Base-by-base conservation (phyloP, 37 sponge, comb jelly and placozoan species). In the Halichondria panicea region DNA sequence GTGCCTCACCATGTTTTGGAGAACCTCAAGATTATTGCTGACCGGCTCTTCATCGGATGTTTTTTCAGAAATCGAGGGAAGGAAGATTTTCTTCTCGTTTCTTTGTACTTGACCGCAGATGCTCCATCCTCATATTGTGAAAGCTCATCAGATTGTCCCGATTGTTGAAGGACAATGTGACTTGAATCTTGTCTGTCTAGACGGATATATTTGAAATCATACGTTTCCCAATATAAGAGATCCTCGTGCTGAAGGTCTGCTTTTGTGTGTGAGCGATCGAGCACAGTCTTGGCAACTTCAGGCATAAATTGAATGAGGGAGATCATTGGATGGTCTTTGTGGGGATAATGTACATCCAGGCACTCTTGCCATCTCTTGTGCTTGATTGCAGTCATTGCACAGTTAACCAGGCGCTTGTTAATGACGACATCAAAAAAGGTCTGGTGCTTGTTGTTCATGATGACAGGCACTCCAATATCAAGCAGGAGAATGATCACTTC, bases 401-500 rank as follows among this genome's bases (percentile, higher is more conserved):
- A 55, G 24, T 68, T 57, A 12, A 48, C 15, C 30, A 92, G 66
- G 8, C 62, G 54, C 0, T 56, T 74, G 12, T 77, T 34, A 13
- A 95, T 81, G 19, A 88, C 84, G 24, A 77, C 35, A 65, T 95
- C 90, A 64, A 95, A 55, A 66, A 95, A 95, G 28, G 83, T 88
- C 34, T 77, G 70, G 43, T 78, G 72, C 11, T 68, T 44, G 6
- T 69, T 55, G 67, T 95, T 91, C 72, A 74, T 81, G 0, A 68
- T 79, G 60, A 95, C 68, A 5, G 81, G 43, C 0, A 77, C 62
- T n/a, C 81, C 90, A 19, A 70, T 70, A 61, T 86, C 86, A 31
- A 95, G 87, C 19, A 68, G 57, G 25, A 65, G 76, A 12, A 63
- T 60, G 27, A 95, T 76, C 5, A 74, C 63, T 15, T 61, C 64